Evolutionary conservation across 2,888 invertebrate species (phyloP), one percentile per base, ranked within the genome.

Genomic region (Philonicus albiceps): DNA sequence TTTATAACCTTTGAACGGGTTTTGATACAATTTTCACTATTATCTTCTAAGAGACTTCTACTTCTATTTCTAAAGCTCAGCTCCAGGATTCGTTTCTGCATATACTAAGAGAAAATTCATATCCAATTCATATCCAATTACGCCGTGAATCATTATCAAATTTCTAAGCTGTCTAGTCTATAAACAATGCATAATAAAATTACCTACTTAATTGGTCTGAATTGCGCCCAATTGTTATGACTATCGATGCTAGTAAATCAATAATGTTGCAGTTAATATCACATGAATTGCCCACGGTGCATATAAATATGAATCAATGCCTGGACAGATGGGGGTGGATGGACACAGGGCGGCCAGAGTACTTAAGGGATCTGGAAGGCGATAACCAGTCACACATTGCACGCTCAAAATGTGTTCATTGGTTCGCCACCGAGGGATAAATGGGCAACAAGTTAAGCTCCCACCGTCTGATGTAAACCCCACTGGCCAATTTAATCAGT

Each of bases 401-500:
- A 22, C 22, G 64, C 8, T n/a, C n/a, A 16, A 43, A 43, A 22
- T 43, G 76, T 31, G 40, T 19, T 37, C 76, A 49, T 30, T 43
- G 43, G 78, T 6, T 43, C 27, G 49, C 78, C 22, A 78, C 64
- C 49, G 30, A 27, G 16, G 40, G 22, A 27, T 22, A 78, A 43
- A 49, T 22, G 27, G 53, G 78, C 43, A 78, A 78, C 78, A 78
- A 78, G 78, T 78, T 43, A 6, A 49, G 22, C 22, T 49, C 22
- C 34, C 74, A 11, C 27, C 64, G 64, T 19, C 64, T 8, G 27
- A 6, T n/a, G n/a, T 30, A 49, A 76, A 43, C 76, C 37, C 78
- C 49, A 40, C 49, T 49, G 37, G 43, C 40, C 78, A 78, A 78
- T 78, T 78, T 78, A 78, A 78, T 78, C 49, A 78, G 43, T 6